phyloP scores from a whole-genome alignment of 2,797 vertebrate genomes.

The Tadarida brasiliensis region DNA sequence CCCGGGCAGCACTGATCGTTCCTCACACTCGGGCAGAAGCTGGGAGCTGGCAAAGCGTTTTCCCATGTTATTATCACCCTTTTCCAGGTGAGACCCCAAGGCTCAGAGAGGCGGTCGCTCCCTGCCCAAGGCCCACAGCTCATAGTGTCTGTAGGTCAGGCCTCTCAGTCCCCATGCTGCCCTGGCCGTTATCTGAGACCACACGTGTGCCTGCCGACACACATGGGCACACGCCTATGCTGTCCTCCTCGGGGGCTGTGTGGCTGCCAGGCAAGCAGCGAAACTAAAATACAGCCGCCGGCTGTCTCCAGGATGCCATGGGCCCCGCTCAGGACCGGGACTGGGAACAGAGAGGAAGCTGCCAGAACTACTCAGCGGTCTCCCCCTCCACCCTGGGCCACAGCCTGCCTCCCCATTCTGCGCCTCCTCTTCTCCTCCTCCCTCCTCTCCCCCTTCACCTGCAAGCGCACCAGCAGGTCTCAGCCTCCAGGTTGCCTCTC shows the following conservation, averaged over 20 bases:
- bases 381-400: too few relatives aligned
- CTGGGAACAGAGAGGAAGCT: not conserved
- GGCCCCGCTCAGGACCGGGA: not conserved
- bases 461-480: not conserved
- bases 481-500: not conserved
- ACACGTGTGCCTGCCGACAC: not conserved
- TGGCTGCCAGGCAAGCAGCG: not conserved
- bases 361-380: fast-evolving
- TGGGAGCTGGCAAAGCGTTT: not conserved
- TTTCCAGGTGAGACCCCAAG: not conserved
- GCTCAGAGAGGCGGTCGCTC: not conserved
- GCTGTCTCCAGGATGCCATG: not conserved
- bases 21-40: not conserved
- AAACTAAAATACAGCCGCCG: not conserved
- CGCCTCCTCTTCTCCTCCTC: not conserved
- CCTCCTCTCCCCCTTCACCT: not conserved
- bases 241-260: not conserved
- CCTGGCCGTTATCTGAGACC: not conserved
- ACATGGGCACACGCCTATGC: fast-evolving
- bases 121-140: not conserved
- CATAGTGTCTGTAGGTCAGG: not conserved
- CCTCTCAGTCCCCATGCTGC: not conserved
- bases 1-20: not conserved
- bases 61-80: not conserved
- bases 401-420: not conserved